A percentile compares a stretch with the other conserved stretches of the same genome.
Evolutionary conservation across 2,888 invertebrate genomes (phyloP).

Genomic region (Autographa pulchrina): DNA sequence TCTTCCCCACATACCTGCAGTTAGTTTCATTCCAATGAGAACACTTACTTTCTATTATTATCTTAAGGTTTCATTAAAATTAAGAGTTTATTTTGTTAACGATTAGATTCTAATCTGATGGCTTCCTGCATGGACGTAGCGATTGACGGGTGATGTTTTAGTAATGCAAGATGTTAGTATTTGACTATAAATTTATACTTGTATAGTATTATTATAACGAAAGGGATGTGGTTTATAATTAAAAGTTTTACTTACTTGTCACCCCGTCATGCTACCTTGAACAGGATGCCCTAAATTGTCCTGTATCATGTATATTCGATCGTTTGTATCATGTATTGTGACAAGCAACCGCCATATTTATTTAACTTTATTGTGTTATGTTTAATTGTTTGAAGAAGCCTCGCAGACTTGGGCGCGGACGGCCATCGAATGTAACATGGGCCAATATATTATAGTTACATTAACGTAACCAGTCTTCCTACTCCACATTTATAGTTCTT

Average conservation of each 20-base stretch:
- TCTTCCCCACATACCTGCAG: constrained; percentile 48
- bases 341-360: constrained; percentile 78
- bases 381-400: constrained; percentile 71
- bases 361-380: constrained; percentile 72
- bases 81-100: constrained; percentile 63
- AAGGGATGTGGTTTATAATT: not conserved
- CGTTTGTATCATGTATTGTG: constrained; percentile 42
- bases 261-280: constrained; percentile 10
- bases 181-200: not conserved
- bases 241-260: not conserved
- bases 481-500: not conserved
- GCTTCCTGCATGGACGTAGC: constrained; percentile 1
- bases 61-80: constrained; percentile 55
- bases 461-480: too few species aligned
- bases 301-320: constrained; percentile 29
- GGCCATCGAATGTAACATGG: constrained; percentile 17
- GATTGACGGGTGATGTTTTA: constrained; percentile 8
- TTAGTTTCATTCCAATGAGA: constrained; percentile 72
- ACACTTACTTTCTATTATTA: constrained; percentile 61
- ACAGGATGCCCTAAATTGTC: constrained; percentile 27
- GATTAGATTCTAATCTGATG: constrained; percentile 17
- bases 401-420: constrained; percentile 81
- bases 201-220: not conserved
- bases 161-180: not conserved
- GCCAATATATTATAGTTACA: constrained; percentile 15